Evolutionary conservation across 2,113 vertebrate genomes (phyloP).

Genomic region (Carassius auratus): DNA sequence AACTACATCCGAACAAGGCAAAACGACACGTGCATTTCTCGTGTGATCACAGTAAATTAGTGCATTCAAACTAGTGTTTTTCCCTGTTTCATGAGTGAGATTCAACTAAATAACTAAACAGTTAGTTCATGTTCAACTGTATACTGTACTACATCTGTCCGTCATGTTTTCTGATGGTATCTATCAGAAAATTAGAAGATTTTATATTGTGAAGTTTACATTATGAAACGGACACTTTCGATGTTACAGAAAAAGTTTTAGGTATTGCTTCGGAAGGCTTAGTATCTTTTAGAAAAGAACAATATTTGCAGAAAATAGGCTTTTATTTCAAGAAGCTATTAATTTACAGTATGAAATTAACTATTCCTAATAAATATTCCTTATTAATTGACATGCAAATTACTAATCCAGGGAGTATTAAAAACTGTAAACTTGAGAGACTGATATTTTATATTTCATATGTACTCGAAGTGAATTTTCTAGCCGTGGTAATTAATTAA

Average conservation of each 20-base stretch:
- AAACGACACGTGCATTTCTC: background rate
- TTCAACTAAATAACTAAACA: background rate
- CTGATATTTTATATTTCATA: conserved; percentile 35
- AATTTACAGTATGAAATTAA: conserved; percentile 45
- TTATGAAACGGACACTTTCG: conserved; percentile 15
- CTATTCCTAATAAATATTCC: conserved; percentile 40
- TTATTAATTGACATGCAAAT: conserved; percentile 48
- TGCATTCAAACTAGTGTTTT: background rate
- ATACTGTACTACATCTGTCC: background rate
- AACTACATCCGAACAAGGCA: background rate
- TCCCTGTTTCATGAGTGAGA: background rate
- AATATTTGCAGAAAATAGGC: conserved; percentile 44
- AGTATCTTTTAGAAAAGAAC: conserved; percentile 42
- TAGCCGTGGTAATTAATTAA: conserved; percentile 20
- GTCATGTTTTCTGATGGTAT: background rate
- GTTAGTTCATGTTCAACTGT: background rate
- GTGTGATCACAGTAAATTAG: background rate
- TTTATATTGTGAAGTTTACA: conserved; percentile 1
- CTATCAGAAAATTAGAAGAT: background rate
- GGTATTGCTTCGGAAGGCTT: conserved; percentile 38
- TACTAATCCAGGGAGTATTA: conserved; percentile 29
- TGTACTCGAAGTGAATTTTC: conserved; percentile 25
- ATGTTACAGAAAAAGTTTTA: conserved; percentile 30
- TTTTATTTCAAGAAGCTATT: conserved; percentile 28
- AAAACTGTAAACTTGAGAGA: conserved; percentile 51